These are phyloP conservation scores for Drosophila parvula DNA, from an alignment of 1,140 invertebrate species.

Conservation along the genomic window DNA sequence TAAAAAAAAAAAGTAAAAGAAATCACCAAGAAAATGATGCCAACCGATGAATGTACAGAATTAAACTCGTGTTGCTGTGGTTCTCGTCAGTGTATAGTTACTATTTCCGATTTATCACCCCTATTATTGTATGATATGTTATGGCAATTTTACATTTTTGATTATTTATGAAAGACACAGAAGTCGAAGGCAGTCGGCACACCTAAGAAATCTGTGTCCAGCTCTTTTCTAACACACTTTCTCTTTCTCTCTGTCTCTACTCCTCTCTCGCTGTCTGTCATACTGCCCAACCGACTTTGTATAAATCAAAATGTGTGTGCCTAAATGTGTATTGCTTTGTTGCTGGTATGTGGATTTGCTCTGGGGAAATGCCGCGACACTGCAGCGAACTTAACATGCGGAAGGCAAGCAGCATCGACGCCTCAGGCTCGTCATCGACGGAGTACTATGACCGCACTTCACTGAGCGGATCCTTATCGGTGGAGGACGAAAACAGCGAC, in stretches of 20 bases:
- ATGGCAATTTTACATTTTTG: neutral
- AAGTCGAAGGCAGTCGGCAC: neutral
- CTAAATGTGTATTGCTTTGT: slow-evolving; percentile 17
- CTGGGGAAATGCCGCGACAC: neutral
- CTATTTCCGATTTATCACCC: neutral
- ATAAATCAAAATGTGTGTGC: slow-evolving; percentile 13
- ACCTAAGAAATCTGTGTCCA: slow-evolving; percentile 44
- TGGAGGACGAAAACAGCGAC: slow-evolving; percentile 82
- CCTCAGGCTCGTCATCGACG: slow-evolving; percentile 56
- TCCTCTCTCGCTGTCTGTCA: slow-evolving; percentile 40
- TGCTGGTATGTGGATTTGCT: slow-evolving; percentile 18
- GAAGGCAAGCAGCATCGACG: slow-evolving; percentile 74
- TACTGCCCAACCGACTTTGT: slow-evolving; percentile 30
- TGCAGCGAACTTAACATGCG: slow-evolving; percentile 57
- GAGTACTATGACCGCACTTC: slow-evolving; percentile 69
- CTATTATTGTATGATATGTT: neutral
- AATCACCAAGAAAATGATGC: neutral
- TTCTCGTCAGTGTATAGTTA: neutral
- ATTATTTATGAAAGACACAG: neutral
- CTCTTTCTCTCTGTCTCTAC: slow-evolving; percentile 41
- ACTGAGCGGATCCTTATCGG: slow-evolving; percentile 78
- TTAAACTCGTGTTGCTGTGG: neutral
- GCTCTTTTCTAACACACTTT: slow-evolving; percentile 68
- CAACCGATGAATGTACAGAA: neutral
- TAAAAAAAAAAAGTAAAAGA: neutral